Percentiles rank a stretch among this genome's conserved stretches.
phyloP scores from a whole-genome alignment of 1,140 invertebrate genomes.

The Patella vulgata region DNA sequence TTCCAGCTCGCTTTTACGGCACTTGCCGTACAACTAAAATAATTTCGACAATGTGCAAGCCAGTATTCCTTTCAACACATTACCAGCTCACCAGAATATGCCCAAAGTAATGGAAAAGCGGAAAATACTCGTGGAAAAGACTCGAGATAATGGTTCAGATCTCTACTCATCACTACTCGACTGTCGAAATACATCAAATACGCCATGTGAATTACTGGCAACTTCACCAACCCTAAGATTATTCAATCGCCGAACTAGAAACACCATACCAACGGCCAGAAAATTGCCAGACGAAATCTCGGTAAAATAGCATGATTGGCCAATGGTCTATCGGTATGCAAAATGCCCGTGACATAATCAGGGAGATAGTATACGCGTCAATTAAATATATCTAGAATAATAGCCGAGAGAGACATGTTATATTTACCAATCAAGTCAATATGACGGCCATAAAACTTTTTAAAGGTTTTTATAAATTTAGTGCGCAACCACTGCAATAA shows the following conservation, averaged over 20 bases:
- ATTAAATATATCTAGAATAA: too few species aligned
- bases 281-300: too few species aligned
- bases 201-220: constrained; percentile 16
- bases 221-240: constrained; percentile 24
- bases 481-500: too few species aligned
- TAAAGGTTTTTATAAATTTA: too few species aligned
- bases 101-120: constrained; percentile 35
- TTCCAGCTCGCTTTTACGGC: constrained; percentile 28
- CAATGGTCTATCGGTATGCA: too few species aligned
- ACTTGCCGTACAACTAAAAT: constrained; percentile 43
- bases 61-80: constrained; percentile 34
- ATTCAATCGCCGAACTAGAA: constrained; percentile 21
- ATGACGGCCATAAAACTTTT: too few species aligned
- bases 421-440: too few species aligned
- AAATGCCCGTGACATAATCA: too few species aligned
- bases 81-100: constrained; percentile 26
- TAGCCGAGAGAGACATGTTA: too few species aligned
- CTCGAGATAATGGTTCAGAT: constrained; percentile 21
- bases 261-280: constrained; percentile 24
- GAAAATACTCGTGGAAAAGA: constrained; percentile 35
- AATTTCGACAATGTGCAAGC: constrained; percentile 30
- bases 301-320: too few species aligned
- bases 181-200: constrained; percentile 32
- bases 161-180: constrained; percentile 34
- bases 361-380: too few species aligned